Evolutionary conservation across 2,888 invertebrate genomes (phyloP).

Genomic region (Conops quadrifasciatus): DNA sequence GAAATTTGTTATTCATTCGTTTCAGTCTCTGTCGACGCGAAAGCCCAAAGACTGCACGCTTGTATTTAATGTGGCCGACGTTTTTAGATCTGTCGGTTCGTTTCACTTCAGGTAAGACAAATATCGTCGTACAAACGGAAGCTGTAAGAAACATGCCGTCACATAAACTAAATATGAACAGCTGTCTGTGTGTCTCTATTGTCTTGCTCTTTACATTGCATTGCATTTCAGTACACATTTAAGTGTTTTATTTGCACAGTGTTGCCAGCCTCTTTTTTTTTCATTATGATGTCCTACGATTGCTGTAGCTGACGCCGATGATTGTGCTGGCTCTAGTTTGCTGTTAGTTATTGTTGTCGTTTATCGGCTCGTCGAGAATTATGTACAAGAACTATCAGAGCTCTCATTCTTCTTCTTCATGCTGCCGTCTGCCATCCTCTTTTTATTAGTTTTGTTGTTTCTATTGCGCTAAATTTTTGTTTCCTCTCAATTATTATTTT

Average conservation of each 20-base stretch:
- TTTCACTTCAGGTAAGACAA: too few species aligned
- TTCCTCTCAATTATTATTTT: slow-evolving; percentile 45
- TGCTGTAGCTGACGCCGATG: too few species aligned
- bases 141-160: too few species aligned
- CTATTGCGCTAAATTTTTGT: slow-evolving; percentile 28
- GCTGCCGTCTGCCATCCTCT: neutral
- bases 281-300: too few species aligned
- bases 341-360: slow-evolving; percentile 20
- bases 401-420: neutral
- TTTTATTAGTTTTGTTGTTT: neutral
- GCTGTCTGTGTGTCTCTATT: neutral
- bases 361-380: slow-evolving; percentile 26
- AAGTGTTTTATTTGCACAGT: neutral
- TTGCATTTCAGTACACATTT: neutral
- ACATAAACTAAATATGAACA: too few species aligned
- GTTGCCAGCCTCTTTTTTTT: slow-evolving; percentile 14
- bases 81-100: too few species aligned
- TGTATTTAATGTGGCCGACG: too few species aligned
- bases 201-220: neutral
- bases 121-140: too few species aligned
- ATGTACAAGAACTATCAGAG: slow-evolving; percentile 8
- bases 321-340: neutral
- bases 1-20: too few species aligned
- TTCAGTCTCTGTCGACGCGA: too few species aligned
- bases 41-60: too few species aligned